A percentile compares a stretch with the other conserved stretches of the same genome.
phyloP scores from a whole-genome alignment of 1,140 invertebrate genomes.

The Monomorium pharaonis region DNA sequence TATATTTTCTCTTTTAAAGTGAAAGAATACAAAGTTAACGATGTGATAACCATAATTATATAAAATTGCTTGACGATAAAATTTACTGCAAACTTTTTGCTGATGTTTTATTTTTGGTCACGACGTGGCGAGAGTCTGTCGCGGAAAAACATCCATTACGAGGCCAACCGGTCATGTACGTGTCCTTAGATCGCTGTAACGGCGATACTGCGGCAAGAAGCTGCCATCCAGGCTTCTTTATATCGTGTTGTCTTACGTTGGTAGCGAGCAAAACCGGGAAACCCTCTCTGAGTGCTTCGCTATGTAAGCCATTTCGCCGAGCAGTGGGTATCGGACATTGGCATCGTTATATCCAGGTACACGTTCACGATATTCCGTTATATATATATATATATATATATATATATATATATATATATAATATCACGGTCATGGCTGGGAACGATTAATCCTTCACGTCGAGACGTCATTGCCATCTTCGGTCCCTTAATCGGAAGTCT shows the following conservation, averaged over 20 bases:
- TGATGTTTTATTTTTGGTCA: not conserved
- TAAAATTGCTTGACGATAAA: not conserved
- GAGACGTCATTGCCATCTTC: constrained; percentile 78
- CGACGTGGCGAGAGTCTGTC: not conserved
- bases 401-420: constrained; percentile 20
- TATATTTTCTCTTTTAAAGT: not conserved
- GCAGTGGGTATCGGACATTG: constrained; percentile 69
- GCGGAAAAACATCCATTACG: constrained; percentile 52
- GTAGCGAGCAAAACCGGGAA: constrained; percentile 67
- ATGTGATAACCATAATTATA: not conserved
- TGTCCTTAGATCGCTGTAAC: constrained; percentile 37
- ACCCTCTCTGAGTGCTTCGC: constrained; percentile 76
- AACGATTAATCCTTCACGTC: constrained; percentile 80
- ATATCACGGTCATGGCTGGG: constrained; percentile 52
- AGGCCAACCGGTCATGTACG: constrained; percentile 31
- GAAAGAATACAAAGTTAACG: not conserved
- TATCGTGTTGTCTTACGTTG: constrained; percentile 57
- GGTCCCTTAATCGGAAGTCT: constrained; percentile 75
- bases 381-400: constrained; percentile 26
- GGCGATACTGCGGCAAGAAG: constrained; percentile 42
- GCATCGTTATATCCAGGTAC: constrained; percentile 69
- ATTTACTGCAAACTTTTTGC: not conserved
- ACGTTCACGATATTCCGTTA: constrained; percentile 55
- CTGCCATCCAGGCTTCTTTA: constrained; percentile 46
- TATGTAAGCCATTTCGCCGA: constrained; percentile 77